Conservation (phyloP, 2,113 vertebrate genomes). For the Paramormyrops kingsleyae region DNA sequence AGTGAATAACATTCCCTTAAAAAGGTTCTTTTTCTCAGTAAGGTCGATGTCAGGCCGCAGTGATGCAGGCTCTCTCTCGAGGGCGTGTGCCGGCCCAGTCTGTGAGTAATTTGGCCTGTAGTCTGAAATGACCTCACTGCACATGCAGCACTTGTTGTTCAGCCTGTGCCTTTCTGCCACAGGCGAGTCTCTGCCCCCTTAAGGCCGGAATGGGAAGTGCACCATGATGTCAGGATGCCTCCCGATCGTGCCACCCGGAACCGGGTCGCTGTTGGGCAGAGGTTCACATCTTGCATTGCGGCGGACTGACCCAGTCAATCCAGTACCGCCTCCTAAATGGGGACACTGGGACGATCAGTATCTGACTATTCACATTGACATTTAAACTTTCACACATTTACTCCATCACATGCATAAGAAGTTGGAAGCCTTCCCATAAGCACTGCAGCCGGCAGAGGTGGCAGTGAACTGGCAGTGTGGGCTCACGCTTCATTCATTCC, state of each 20-base stretch:
- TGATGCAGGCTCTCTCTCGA: neutral
- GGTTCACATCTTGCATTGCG: neutral
- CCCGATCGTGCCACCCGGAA: neutral
- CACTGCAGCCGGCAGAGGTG: neutral
- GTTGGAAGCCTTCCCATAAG: neutral
- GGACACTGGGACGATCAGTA: neutral
- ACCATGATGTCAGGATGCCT: neutral
- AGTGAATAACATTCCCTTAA: neutral
- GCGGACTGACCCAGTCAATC: neutral
- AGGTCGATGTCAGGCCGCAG: neutral
- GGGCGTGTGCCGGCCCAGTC: neutral
- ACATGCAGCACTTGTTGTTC: neutral
- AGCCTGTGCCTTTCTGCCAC: neutral
- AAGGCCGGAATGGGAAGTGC: neutral
- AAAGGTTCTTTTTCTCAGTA: neutral
- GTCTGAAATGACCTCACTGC: neutral
- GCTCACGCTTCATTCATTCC: neutral
- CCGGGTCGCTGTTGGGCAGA: neutral
- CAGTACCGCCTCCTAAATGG: neutral
- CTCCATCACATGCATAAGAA: neutral
- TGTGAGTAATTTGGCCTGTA: neutral
- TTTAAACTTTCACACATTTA: neutral
- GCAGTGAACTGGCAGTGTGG: neutral
- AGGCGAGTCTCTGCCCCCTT: neutral
- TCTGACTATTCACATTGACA: neutral